Percentiles rank a stretch among this genome's conserved stretches.
phyloP scores from a whole-genome alignment of 2,888 invertebrate species.

The Lutraria lutraria region DNA sequence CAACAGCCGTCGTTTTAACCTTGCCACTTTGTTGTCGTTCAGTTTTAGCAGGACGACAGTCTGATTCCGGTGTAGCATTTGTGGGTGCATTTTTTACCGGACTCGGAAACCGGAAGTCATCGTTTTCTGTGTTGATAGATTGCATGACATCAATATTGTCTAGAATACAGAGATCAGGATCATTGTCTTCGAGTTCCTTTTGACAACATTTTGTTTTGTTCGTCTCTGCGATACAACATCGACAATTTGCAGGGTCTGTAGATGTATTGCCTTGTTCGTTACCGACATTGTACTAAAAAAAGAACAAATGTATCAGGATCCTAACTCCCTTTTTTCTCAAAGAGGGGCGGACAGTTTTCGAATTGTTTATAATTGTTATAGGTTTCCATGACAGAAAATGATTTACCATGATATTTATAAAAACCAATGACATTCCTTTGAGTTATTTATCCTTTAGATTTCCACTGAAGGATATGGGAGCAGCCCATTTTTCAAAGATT shows the following conservation, averaged over 20 bases:
- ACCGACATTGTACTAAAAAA: constrained; percentile 51
- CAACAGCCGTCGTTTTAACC: background rate
- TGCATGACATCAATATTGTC: constrained; percentile 44
- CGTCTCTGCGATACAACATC: constrained; percentile 52
- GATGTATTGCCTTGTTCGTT: constrained; percentile 24
- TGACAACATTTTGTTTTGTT: background rate
- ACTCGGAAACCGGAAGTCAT: constrained; percentile 56
- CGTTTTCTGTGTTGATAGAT: constrained; percentile 7
- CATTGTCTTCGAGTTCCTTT: constrained; percentile 11
- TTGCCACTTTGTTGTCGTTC: background rate
- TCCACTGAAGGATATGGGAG: too few relatives aligned
- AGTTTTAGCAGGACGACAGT: background rate
- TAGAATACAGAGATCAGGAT: constrained; percentile 36
- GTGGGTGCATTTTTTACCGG: constrained; percentile 49
- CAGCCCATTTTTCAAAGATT: too few relatives aligned
- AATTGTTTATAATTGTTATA: too few relatives aligned
- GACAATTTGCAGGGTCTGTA: constrained; percentile 16
- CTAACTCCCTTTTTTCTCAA: too few relatives aligned
- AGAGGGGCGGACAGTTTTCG: too few relatives aligned
- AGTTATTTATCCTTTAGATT: too few relatives aligned
- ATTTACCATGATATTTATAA: too few relatives aligned
- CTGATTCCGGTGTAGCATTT: background rate
- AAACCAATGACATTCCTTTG: too few relatives aligned
- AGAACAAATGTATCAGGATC: background rate
- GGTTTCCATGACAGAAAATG: too few relatives aligned